Percentiles rank a stretch among this genome's conserved stretches.
phyloP scores from a whole-genome alignment of 2,888 invertebrate genomes.

The Hirtodrosophila confusa region DNA sequence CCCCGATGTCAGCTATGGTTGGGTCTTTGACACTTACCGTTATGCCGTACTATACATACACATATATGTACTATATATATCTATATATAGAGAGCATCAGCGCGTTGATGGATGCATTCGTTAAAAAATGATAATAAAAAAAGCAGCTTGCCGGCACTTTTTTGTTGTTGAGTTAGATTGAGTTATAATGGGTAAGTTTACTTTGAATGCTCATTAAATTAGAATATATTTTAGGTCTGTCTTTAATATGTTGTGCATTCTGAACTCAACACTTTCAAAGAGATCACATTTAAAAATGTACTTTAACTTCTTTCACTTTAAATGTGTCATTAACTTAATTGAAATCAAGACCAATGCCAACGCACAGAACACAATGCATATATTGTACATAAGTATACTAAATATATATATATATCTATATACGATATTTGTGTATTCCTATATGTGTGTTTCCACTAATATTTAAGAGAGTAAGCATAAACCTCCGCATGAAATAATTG shows the following conservation, averaged over 20 bases:
- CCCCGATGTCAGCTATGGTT: conserved; percentile 68
- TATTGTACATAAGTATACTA: too few relatives aligned
- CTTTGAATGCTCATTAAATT: conserved; percentile 19
- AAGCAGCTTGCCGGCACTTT: conserved; percentile 39
- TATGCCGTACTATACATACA: conserved; percentile 15
- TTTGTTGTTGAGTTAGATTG: conserved; percentile 34
- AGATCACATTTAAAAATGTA: not conserved
- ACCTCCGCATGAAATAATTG: conserved; percentile 54
- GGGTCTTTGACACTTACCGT: conserved; percentile 75
- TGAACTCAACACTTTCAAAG: not conserved
- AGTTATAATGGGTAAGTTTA: conserved; percentile 35
- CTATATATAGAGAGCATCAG: conserved; percentile 32
- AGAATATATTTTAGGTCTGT: not conserved
- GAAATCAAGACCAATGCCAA: conserved; percentile 48
- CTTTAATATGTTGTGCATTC: not conserved
- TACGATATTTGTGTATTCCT: not conserved
- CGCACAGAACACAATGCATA: conserved; percentile 3
- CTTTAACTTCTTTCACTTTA: not conserved
- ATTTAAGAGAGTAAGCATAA: conserved; percentile 11
- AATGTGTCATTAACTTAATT: conserved; percentile 46
- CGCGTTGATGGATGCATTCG: conserved; percentile 58
- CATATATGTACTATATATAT: conserved; percentile 43
- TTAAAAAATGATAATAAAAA: conserved; percentile 1
- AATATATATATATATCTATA: not conserved
- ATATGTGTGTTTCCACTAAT: conserved; percentile 3